Evolutionary conservation across 2,113 vertebrate genomes (phyloP), one percentile per base, ranked within the genome.

Genomic region (Anoura caudifer): DNA sequence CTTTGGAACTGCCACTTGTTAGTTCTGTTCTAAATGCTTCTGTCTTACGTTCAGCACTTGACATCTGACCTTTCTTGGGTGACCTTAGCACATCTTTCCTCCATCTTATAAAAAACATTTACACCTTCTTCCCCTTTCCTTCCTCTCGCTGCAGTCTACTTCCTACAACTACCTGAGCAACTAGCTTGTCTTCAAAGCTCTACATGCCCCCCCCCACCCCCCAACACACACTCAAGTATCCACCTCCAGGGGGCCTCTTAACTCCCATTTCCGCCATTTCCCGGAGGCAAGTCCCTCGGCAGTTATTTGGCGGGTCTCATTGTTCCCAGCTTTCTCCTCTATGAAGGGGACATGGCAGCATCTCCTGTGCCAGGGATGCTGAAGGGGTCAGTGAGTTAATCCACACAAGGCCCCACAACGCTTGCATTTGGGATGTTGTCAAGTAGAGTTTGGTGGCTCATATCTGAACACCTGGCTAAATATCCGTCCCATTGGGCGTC

Each of bases 171-270:
- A 16, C 26, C 16, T 33, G 77, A 94, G 52, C 72, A 56, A 0
- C 82, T 19, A 56, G 50, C 50, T 95, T 1, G 11, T 77, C 41
- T 86, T 72, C 33, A 24, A 38, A 43, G 19, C 47, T 11, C 45
- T 9, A 1, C 31, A 1, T 31, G 0, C 2, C 28, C 2, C 2
- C 28, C 2, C n/a, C 1, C 3, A 20, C 33, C 24, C 52, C 17
- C 5, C 3, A 22, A 20, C 22, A 1, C 2, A 16, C 26, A 45
- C 56, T n/a, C 24, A 38, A 22, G 82, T 4, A 1, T 9, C 52
- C 8, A 15, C 67, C 59, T 85, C 38, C 36, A 17, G 16, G 70
- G 36, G 45, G 24, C 47, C 17, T n/a, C 31, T 16, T 20, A 3
- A 22, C 9, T 7, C 20, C 28, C 28, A 24, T 43, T 76, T n/a